Evolutionary conservation across 2,113 vertebrate genomes (phyloP), one percentile per base, ranked within the genome.

Genomic region (Phyllostomus hastatus): DNA sequence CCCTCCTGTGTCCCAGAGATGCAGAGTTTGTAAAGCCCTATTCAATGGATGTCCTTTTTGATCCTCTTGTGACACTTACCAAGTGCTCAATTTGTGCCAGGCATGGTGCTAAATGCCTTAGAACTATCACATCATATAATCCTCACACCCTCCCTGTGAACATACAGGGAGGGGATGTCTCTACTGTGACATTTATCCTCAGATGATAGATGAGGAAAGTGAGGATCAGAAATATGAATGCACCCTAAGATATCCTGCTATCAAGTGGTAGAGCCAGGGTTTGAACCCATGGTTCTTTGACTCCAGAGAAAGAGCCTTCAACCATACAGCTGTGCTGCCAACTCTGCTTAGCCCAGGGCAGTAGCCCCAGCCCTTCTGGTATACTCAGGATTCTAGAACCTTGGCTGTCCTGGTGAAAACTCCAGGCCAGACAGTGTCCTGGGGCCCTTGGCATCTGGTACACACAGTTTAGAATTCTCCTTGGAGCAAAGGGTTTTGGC

Each of bases 251-350:
- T 38, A 41, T 7, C 20, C 35, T 1, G 0, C 72, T 28, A 61
- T 22, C 79, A 73, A 70, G 70, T 33, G 16, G 4, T 8, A n/a
- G 0, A 41, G 22, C 1, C 24, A 33, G 59, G 41, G 85, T 79
- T 91, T 82, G 72, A 93, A 82, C 67, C 33, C 81, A 88, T 67
- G 41, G 14, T 59, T 73, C 10, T 57, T 50, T 52, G 31, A 43
- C 43, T 91, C 26, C 54, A 72, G 50, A 91, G 26, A 73, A 75
- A 79, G 41, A 57, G 17, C 7, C 12, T 92, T 43, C 43, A 2
- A 5, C 64, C 41, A 41, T 24, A 46, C 54, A 87, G 31, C 24
- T n/a, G 8, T 43, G 38, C 28, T 57, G 38, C 33, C 81, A 84
- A 2, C 7, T 54, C 48, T 5, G 4, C 69, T 33, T 43, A 54